Conservation (phyloP, 2,888 invertebrate genomes). For the Cosmia trapezina region DNA sequence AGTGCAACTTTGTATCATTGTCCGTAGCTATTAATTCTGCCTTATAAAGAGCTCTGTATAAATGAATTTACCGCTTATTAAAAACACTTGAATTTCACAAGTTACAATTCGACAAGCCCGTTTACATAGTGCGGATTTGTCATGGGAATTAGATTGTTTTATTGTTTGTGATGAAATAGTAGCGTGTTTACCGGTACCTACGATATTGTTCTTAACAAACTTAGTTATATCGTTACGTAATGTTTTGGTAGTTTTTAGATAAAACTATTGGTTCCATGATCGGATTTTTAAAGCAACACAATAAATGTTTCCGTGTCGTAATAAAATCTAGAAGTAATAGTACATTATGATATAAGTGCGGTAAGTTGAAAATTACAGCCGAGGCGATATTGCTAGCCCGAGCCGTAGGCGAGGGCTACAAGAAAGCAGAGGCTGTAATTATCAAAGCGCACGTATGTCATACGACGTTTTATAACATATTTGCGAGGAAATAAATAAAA, state of each 20-base stretch:
- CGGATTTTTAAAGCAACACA: too few relatives aligned
- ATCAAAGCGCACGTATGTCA: too few relatives aligned
- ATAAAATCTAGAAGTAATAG: too few relatives aligned
- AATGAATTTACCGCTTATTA: slow-evolving; percentile 84
- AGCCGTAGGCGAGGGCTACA: too few relatives aligned
- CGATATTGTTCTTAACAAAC: neutral
- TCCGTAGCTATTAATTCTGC: slow-evolving; percentile 67
- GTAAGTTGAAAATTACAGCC: too few relatives aligned
- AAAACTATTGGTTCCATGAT: neutral
- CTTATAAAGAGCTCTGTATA: slow-evolving; percentile 70
- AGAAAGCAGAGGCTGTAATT: too few relatives aligned
- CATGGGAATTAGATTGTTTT: slow-evolving; percentile 27
- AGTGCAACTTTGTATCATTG: slow-evolving; percentile 7
- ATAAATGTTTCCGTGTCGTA: too few relatives aligned
- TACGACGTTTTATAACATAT: too few relatives aligned
- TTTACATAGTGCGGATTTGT: slow-evolving; percentile 69
- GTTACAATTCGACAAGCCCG: slow-evolving; percentile 63
- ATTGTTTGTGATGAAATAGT: slow-evolving; percentile 16
- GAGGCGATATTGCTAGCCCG: too few relatives aligned
- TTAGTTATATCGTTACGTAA: slow-evolving; percentile 5
- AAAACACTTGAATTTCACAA: slow-evolving; percentile 79
- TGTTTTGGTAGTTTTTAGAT: slow-evolving; percentile 16
- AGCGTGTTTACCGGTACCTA: neutral
- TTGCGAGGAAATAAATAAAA: too few relatives aligned
- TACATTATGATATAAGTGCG: too few relatives aligned